These are phyloP conservation scores for Echiichthys vipera DNA, from an alignment of 2,797 vertebrate genomes.

Conservation along the genomic window DNA sequence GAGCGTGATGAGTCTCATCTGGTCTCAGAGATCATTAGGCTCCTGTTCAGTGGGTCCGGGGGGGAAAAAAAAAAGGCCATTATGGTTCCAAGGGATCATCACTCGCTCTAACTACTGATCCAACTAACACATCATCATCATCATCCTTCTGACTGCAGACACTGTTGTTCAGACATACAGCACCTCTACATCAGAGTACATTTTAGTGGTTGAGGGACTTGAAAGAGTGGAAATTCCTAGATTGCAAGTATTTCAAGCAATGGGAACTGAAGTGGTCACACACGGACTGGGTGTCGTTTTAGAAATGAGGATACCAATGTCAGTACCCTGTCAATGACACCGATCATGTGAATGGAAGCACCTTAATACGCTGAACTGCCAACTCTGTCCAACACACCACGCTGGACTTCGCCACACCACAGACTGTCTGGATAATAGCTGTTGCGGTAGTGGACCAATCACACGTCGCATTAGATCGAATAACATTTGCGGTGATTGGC, in stretches of 20 bases:
- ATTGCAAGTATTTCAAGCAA: background rate
- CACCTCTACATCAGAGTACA: background rate
- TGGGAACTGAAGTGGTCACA: background rate
- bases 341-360: too few relatives aligned
- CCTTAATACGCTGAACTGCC: too few relatives aligned
- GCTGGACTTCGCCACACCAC: too few relatives aligned
- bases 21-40: slow-evolving; percentile 72
- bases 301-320: too few relatives aligned
- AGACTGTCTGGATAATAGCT: too few relatives aligned
- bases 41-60: slow-evolving; percentile 56
- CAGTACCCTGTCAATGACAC: too few relatives aligned
- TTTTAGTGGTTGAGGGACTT: slow-evolving; percentile 8
- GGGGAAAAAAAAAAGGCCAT: slow-evolving; percentile 51
- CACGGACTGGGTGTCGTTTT: too few relatives aligned
- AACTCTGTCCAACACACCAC: too few relatives aligned
- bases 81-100: slow-evolving; percentile 68
- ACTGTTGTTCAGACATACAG: slow-evolving; percentile 13
- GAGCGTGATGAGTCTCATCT: slow-evolving; percentile 64
- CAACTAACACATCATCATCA: slow-evolving; percentile 65
- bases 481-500: too few relatives aligned
- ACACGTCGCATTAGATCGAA: too few relatives aligned
- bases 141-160: slow-evolving; percentile 42
- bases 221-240: background rate
- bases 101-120: slow-evolving; percentile 53
- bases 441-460: too few relatives aligned